Conservation (phyloP, 2,797 vertebrate genomes). For the Scarus forsteni region DNA sequence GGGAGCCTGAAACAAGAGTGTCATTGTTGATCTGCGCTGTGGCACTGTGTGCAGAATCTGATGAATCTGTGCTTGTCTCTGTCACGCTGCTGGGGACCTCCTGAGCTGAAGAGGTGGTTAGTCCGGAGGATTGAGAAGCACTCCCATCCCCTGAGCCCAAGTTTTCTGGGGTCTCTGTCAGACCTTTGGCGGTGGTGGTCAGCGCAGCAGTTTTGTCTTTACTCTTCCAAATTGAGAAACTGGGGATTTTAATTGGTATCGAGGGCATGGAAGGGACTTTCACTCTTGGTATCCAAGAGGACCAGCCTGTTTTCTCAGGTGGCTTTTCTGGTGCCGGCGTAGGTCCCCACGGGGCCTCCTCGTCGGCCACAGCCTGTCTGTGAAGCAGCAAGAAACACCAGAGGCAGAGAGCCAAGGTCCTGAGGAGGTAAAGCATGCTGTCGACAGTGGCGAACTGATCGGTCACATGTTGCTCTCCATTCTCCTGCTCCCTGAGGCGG, state of each 20-base stretch:
- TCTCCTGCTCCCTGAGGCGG: constrained; percentile 59
- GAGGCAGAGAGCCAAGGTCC: constrained; percentile 70
- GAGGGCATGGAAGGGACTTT: constrained; percentile 35
- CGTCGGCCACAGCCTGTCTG: constrained; percentile 55
- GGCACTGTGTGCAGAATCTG: constrained; percentile 65
- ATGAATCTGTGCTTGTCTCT: constrained; percentile 62
- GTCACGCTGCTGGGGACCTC: constrained; percentile 50
- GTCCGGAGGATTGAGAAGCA: constrained; percentile 46
- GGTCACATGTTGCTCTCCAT: constrained; percentile 82
- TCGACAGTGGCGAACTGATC: constrained; percentile 55
- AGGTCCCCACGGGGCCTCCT: constrained; percentile 62
- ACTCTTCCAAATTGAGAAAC: constrained; percentile 9
- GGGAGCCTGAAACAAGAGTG: constrained; percentile 63
- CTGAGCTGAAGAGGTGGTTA: constrained; percentile 51
- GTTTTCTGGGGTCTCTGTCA: constrained; percentile 43
- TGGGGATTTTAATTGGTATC: constrained; percentile 2
- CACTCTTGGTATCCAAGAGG: constrained; percentile 39
- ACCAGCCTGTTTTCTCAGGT: constrained; percentile 38
- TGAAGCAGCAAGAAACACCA: constrained; percentile 70
- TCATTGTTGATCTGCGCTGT: constrained; percentile 50
- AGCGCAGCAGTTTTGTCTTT: constrained; percentile 2
- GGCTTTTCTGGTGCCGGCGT: constrained; percentile 36
- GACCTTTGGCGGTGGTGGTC: constrained; percentile 21
- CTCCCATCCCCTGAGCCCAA: constrained; percentile 67
- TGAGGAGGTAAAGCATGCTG: constrained; percentile 81